Evolutionary conservation across 2,888 invertebrate species (phyloP).

Genomic region (Cetonia aurata): DNA sequence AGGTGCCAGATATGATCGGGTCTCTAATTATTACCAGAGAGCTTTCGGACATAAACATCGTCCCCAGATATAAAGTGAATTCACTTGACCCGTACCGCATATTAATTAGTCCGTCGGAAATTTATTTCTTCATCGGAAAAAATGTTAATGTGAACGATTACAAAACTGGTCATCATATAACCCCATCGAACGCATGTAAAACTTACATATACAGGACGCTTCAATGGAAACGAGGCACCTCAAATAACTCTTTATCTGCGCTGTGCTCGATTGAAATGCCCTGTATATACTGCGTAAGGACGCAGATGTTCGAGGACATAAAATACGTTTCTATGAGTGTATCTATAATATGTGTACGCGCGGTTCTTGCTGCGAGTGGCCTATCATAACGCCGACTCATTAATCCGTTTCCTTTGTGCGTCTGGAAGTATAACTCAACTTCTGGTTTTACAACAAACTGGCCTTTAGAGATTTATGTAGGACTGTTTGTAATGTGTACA

Average conservation of each 20-base stretch:
- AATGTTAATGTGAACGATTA: constrained; percentile 8
- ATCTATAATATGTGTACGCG: neutral
- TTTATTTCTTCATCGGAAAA: constrained; percentile 25
- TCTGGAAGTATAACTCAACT: constrained; percentile 12
- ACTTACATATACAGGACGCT: too few species aligned
- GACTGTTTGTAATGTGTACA: neutral
- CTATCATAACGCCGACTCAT: constrained; percentile 15
- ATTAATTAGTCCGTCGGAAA: constrained; percentile 34
- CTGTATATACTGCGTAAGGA: neutral
- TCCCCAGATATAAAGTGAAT: constrained; percentile 33
- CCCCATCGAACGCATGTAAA: neutral
- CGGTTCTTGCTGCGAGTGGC: neutral
- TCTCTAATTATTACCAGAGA: constrained; percentile 43
- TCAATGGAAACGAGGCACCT: too few species aligned
- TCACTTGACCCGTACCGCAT: constrained; percentile 23
- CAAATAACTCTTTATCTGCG: too few species aligned
- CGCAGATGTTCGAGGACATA: neutral
- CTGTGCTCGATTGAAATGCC: too few species aligned
- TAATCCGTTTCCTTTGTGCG: neutral
- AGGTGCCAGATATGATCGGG: constrained; percentile 38
- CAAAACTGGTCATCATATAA: neutral
- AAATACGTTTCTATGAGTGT: neutral
- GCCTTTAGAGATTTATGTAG: constrained; percentile 14
- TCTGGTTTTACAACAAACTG: constrained; percentile 16
- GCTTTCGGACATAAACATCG: constrained; percentile 46